Base-by-base conservation (phyloP, 1,140 invertebrate species). In the Drosophila fuyamai region DNA sequence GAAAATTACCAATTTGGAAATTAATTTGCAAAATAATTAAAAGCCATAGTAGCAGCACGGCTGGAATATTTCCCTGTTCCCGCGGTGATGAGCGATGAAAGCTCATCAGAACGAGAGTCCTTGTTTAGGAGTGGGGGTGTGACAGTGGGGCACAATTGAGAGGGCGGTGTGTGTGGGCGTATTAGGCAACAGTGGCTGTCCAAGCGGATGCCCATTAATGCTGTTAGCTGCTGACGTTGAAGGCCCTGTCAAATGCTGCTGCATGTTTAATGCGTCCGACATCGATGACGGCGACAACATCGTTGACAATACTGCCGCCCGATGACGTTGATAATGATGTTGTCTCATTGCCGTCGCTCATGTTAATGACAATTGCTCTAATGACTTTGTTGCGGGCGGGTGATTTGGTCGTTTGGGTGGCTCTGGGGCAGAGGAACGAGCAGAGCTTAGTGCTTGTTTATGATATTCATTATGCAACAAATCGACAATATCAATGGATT, bases 11-110 rank as follows among this genome's bases (percentile, higher is more conserved):
- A 89, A 89, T 89, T 89, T 89, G 84, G 61, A 89, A 89, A 89
- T 85, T 89, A 89, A 89, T 89, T 89, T 89, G 81, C 65, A 84
- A 89, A 89, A 85, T 89, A 89, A 90, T 90, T 89, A 90, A 89
- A 90, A 90, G 85, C 84, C 72, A 89, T 89, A 72, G 63, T 76
- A 68, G 59, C 79, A 51, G 56, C 41, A 76, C 36, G 35, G 68
- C 58, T 44, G 43, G 35, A 35, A 35, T 16, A 35, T 35, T 4
- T 62, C 27, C n/a, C 60, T 18, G 0, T 29, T 51, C 2, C 35
- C 14, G 16, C 32, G 50, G 48, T 73, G 40, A 56, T 41, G 68
- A 53, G 36, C 61, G 81, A 72, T 83, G 81, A 84, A 79, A 83
- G 76, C 77, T 67, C 76, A 80, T 80, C 61, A 65, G 70, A 46